These are phyloP conservation scores for Blennius ocellaris DNA, from an alignment of 2,113 vertebrate genomes.

Conservation along the genomic window DNA sequence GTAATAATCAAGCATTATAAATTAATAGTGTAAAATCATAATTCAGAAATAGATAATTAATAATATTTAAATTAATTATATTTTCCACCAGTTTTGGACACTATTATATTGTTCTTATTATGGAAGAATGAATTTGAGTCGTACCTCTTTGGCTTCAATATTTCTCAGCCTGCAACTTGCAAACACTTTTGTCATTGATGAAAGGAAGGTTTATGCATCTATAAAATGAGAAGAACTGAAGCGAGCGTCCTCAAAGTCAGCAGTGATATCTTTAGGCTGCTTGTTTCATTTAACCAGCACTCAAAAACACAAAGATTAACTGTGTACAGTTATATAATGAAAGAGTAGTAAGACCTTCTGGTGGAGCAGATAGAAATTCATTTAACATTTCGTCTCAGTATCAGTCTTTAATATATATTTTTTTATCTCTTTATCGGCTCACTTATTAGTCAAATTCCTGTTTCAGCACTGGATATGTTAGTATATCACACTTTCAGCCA, in stretches of 20 bases:
- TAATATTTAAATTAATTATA: constrained; percentile 1
- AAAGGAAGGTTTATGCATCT: not conserved
- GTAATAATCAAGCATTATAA: constrained; percentile 7
- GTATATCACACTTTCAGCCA: not conserved
- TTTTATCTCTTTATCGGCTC: not conserved
- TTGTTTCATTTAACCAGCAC: constrained; percentile 4
- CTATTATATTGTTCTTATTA: not conserved
- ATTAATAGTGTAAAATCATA: constrained; percentile 21
- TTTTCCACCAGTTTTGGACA: not conserved
- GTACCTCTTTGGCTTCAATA: not conserved
- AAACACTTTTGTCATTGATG: not conserved
- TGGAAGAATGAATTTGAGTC: not conserved
- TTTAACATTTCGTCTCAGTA: not conserved
- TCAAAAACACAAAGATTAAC: not conserved
- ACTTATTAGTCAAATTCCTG: not conserved
- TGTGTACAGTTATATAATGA: not conserved
- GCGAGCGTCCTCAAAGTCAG: not conserved
- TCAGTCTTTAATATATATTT: too few relatives aligned
- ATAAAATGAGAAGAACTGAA: not conserved
- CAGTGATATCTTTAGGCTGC: not conserved
- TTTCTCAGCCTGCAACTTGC: not conserved
- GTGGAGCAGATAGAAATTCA: not conserved
- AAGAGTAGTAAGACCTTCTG: not conserved
- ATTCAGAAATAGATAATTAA: constrained; percentile 4
- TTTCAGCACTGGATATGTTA: not conserved